A percentile compares a stretch with the other conserved stretches of the same genome.
Evolutionary conservation across 2,888 invertebrate species (phyloP).

Genomic region (Acheta domesticus): DNA sequence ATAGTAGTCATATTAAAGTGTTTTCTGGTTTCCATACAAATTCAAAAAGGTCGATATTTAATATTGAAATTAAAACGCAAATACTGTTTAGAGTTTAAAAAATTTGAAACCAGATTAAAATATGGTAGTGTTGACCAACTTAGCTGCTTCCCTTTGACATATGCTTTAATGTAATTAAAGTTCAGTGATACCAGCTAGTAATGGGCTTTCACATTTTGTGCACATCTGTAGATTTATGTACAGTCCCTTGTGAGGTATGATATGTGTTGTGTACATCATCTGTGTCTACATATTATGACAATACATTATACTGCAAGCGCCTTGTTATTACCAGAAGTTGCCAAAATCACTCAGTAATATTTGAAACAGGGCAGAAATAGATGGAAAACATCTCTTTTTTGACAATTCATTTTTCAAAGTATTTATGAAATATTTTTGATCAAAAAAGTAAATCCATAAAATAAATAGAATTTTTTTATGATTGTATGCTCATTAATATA

Average conservation of each 20-base stretch:
- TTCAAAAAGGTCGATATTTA: neutral
- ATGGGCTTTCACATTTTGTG: neutral
- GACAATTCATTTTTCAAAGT: no score
- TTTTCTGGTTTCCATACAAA: neutral
- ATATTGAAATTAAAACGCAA: neutral
- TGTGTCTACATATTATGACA: slow-evolving; percentile 2
- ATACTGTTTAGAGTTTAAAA: neutral
- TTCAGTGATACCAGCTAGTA: neutral
- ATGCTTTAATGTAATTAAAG: slow-evolving; percentile 18
- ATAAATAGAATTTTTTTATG: no score
- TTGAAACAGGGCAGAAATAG: neutral
- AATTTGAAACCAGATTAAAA: neutral
- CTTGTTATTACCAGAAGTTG: neutral
- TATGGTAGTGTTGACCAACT: neutral
- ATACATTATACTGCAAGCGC: neutral
- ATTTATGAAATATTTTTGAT: no score
- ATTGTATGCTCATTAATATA: no score
- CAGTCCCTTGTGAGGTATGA: neutral
- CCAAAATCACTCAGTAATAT: neutral
- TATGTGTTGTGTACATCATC: slow-evolving; percentile 5
- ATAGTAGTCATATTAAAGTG: neutral
- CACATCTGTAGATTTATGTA: neutral
- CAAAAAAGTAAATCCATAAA: no score
- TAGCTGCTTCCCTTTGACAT: slow-evolving; percentile 2
- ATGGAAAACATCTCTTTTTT: no score